These are phyloP conservation scores for Oncorhynchus nerka DNA, from an alignment of 2,113 vertebrate genomes.

Conservation along the genomic window DNA sequence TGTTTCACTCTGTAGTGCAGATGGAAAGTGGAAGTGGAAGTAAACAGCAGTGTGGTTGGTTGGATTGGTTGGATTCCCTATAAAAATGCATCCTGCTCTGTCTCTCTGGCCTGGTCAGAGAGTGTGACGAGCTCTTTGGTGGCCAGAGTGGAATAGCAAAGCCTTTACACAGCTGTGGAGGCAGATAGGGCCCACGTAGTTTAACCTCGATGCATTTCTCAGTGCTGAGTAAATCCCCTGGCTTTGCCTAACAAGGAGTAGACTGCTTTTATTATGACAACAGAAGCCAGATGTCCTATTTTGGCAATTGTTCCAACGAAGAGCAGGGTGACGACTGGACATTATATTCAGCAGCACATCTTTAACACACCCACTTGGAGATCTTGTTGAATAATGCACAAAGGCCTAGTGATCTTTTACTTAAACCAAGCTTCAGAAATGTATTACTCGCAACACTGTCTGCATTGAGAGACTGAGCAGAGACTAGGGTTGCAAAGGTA, in stretches of 20 bases:
- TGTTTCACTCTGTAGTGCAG: slow-evolving; percentile 24
- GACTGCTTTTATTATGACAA: slow-evolving; percentile 22
- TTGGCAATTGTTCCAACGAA: not conserved
- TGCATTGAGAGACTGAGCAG: no score
- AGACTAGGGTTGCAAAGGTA: no score
- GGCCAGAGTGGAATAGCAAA: slow-evolving; percentile 28
- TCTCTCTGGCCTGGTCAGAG: slow-evolving; percentile 46
- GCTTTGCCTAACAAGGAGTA: slow-evolving; percentile 21
- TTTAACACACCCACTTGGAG: not conserved
- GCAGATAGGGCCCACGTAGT: slow-evolving; percentile 31
- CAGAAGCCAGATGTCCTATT: slow-evolving; percentile 14
- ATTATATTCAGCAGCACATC: not conserved
- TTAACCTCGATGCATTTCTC: slow-evolving; percentile 31
- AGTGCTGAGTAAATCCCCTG: slow-evolving; percentile 41
- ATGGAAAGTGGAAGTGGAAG: slow-evolving; percentile 6
- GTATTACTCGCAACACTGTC: no score
- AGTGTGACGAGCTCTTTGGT: slow-evolving; percentile 13
- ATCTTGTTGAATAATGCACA: not conserved
- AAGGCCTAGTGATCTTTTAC: not conserved
- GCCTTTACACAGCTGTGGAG: slow-evolving; percentile 34
- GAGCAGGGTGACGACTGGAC: not conserved
- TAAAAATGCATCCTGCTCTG: slow-evolving; percentile 57
- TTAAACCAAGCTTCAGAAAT: no score
- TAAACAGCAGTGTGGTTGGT: slow-evolving; percentile 19
- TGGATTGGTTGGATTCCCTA: slow-evolving; percentile 21